Evolutionary conservation across 2,888 invertebrate species (phyloP).

Genomic region (Arrhopalites spinosus): DNA sequence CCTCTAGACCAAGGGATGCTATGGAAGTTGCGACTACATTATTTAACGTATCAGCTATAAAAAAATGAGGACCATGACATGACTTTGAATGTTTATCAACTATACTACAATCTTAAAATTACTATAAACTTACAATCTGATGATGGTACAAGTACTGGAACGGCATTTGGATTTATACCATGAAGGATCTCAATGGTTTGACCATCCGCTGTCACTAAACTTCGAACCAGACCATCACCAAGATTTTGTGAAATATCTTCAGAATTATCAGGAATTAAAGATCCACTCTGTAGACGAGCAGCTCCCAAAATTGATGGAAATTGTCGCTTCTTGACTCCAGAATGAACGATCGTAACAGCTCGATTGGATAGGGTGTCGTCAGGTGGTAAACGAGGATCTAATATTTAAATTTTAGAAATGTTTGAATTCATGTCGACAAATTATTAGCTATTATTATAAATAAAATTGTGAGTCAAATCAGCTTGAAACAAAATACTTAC

Average conservation of each 20-base stretch:
- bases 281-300: slow-evolving; percentile 20
- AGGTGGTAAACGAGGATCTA: slow-evolving; percentile 47
- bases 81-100: not conserved
- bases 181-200: slow-evolving; percentile 51
- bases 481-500: too few relatives aligned
- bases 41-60: slow-evolving; percentile 63
- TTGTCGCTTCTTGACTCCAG: slow-evolving; percentile 42
- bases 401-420: too few relatives aligned
- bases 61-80: too few relatives aligned
- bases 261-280: slow-evolving; percentile 26
- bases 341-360: slow-evolving; percentile 35
- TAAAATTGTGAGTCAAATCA: too few relatives aligned
- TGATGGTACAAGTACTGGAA: slow-evolving; percentile 50
- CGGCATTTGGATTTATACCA: slow-evolving; percentile 42
- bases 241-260: slow-evolving; percentile 30
- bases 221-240: slow-evolving; percentile 43
- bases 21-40: slow-evolving; percentile 67
- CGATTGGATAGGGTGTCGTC: slow-evolving; percentile 47
- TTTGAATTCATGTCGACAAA: too few relatives aligned
- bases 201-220: slow-evolving; percentile 51
- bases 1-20: slow-evolving; percentile 65
- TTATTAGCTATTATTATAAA: too few relatives aligned
- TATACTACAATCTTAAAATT: not conserved
- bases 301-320: slow-evolving; percentile 49
- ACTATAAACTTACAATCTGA: slow-evolving; percentile 46